These are phyloP conservation scores for Cyprinella venusta DNA, from an alignment of 2,797 vertebrate genomes.

Conservation along the genomic window DNA sequence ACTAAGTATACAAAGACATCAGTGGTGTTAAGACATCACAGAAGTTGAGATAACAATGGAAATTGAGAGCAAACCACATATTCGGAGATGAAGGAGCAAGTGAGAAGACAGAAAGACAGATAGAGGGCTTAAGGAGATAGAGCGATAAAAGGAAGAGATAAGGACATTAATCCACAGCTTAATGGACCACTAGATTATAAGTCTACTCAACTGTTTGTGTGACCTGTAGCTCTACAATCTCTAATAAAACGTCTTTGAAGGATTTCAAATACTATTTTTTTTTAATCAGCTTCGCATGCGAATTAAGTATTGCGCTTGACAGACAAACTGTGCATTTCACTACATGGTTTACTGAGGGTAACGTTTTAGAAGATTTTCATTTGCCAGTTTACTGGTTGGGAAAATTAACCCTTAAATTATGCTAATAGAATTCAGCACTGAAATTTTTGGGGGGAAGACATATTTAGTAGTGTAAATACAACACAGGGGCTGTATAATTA, in stretches of 20 bases:
- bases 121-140: not conserved
- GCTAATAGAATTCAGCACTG: conserved; percentile 55
- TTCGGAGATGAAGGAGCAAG: not conserved
- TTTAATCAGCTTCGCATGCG: not conserved
- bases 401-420: conserved; percentile 42
- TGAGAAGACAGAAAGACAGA: conserved; percentile 19
- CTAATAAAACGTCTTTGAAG: not conserved
- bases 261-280: not conserved
- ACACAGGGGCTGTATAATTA: conserved; percentile 66
- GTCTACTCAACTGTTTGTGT: not conserved
- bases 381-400: conserved; percentile 41
- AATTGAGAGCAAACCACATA: not conserved
- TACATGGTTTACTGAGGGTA: conserved; percentile 12
- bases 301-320: conserved; percentile 2
- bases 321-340: conserved; percentile 2
- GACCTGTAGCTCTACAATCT: not conserved
- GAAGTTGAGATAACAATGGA: not conserved
- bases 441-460: conserved; percentile 56
- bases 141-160: conserved; percentile 7
- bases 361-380: conserved; percentile 42
- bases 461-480: conserved; percentile 71
- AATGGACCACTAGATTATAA: conserved; percentile 37
- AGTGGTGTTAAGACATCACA: conserved; percentile 5
- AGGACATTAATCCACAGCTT: conserved; percentile 23
- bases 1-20: not conserved